These are phyloP conservation scores for Holotrichia oblita DNA, from an alignment of 1,140 invertebrate species.

Conservation along the genomic window DNA sequence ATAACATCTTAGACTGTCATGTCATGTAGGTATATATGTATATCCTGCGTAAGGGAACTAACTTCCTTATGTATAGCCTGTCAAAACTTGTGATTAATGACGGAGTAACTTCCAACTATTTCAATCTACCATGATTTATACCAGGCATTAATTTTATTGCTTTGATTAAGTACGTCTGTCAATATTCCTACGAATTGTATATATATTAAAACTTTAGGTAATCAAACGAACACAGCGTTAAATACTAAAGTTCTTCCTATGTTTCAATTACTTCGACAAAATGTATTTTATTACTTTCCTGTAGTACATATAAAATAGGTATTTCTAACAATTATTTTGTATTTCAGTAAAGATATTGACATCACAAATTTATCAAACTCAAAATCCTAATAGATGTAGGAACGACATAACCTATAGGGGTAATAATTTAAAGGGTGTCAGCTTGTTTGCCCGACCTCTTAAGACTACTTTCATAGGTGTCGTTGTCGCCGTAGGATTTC, in stretches of 20 bases:
- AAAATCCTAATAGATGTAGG: not conserved
- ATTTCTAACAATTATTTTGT: no score
- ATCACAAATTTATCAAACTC: no score
- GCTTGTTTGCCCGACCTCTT: slow-evolving; percentile 9
- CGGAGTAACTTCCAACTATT: not conserved
- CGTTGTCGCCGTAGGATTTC: not conserved
- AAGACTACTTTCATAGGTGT: slow-evolving; percentile 11
- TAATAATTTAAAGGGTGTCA: slow-evolving; percentile 4
- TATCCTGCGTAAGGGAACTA: not conserved
- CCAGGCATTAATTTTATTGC: not conserved
- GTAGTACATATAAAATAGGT: no score
- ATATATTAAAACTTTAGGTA: not conserved
- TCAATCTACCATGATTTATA: slow-evolving; percentile 17
- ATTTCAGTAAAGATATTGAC: no score
- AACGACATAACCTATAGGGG: not conserved
- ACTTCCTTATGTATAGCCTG: slow-evolving; percentile 3
- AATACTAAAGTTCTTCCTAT: no score
- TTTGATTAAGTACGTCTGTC: slow-evolving; percentile 7
- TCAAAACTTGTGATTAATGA: slow-evolving; percentile 2
- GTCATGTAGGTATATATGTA: not conserved
- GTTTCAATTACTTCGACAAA: no score
- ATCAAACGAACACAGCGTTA: not conserved
- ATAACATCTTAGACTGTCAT: not conserved
- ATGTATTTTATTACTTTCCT: no score
- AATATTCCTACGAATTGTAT: not conserved